Conservation (phyloP, 2,113 vertebrate species). For the Xiphophorus maculatus region DNA sequence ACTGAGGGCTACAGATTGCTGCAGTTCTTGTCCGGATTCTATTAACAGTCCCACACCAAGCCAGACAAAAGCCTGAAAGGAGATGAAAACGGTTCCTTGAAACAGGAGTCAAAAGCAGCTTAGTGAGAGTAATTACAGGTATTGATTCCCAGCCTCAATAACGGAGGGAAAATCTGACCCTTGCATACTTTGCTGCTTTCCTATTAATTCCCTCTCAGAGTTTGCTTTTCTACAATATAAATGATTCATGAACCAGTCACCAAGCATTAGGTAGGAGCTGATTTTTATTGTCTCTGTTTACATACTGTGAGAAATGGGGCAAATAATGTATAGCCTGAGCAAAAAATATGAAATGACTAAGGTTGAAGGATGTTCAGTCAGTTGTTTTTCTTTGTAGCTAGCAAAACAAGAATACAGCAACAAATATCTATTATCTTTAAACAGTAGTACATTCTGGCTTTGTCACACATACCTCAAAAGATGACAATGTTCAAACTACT, state of each 20-base stretch:
- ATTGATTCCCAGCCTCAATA: constrained; percentile 62
- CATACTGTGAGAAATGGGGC: neutral
- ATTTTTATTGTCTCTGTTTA: constrained; percentile 28
- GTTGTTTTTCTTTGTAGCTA: neutral
- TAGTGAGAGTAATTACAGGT: constrained; percentile 54
- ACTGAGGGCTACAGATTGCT: constrained; percentile 14
- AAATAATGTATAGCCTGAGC: neutral
- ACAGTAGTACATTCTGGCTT: neutral
- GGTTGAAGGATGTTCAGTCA: neutral
- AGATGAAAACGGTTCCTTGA: constrained; percentile 15
- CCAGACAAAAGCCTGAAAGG: constrained; percentile 37
- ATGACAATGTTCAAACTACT: neutral
- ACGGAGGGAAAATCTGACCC: constrained; percentile 53
- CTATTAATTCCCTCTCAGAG: constrained; percentile 54
- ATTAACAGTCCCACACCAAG: constrained; percentile 23
- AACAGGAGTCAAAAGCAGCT: constrained; percentile 48
- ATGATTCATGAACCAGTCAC: constrained; percentile 56
- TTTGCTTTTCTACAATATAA: constrained; percentile 64
- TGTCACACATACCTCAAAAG: neutral
- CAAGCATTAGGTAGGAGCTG: constrained; percentile 17
- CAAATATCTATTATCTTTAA: neutral
- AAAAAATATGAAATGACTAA: neutral
- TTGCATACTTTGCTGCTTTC: constrained; percentile 43
- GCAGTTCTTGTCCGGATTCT: constrained; percentile 31
- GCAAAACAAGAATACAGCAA: neutral